Base-by-base conservation (phyloP, 2,797 vertebrate species). In the Petrocephalus sullivani region DNA sequence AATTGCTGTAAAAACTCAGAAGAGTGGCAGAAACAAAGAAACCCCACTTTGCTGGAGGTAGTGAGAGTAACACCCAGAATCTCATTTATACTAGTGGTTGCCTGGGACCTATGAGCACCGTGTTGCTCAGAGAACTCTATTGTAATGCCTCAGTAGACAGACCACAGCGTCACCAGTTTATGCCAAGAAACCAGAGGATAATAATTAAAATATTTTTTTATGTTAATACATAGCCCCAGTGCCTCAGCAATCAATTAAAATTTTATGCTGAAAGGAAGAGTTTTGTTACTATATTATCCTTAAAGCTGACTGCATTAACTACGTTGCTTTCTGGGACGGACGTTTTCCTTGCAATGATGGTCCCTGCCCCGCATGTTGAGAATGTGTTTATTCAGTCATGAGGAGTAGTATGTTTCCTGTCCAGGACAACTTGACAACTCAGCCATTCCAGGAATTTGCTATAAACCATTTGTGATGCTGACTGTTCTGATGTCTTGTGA, bases 401-500 rank as follows among this genome's bases (percentile, higher is more conserved):
- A 46, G 37, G 41, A 46, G 41, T 3, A 78, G 37, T 37, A 49
- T 81, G 49, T 81, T 81, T 81, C 75, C 33, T 78, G 37, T 37
- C 71, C 71, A 41, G 37, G 33, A 78, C 71, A 71, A 71, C 28
- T 71, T 41, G 33, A 71, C 67, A 4, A 71, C 33, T 28, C 67
- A 71, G 33, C 33, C 67, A 71, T 71, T 71, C 28, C 12, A 71
- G 67, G 67, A 71, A 71, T 71, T 71, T 71, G 67, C 33, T 71
- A 71, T 71, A 71, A 71, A 71, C n/a, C 75, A 81, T 81, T 81
- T 81, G 75, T 81, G 37, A 81, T 81, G 41, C 75, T n/a, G 49
- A 81, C 75, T 81, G 46, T 71, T 71, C 28, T 78, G 71, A 78
- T 78, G 41, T n/a, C 41, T 78, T 46, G 71, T 81, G 75, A 19